Evolutionary conservation across 2,113 vertebrate species (phyloP).

Genomic region (Apodemus sylvaticus): DNA sequence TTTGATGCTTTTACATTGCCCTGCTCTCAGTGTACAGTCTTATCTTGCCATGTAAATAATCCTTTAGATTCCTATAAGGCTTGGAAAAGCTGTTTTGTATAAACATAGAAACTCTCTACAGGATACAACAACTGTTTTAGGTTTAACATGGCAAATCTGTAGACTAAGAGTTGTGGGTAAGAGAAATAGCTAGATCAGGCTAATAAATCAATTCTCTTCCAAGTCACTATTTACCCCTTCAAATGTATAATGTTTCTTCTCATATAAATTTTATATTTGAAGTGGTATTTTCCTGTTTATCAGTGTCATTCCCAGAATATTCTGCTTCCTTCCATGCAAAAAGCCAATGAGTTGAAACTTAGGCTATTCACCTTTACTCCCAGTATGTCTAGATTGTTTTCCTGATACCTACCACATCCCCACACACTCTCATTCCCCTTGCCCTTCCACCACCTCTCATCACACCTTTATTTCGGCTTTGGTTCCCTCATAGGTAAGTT

Average conservation of each 20-base stretch:
- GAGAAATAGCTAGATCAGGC: background rate
- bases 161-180: background rate
- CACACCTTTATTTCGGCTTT: background rate
- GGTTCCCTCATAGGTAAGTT: background rate
- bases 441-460: background rate
- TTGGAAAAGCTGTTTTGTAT: background rate
- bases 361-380: background rate
- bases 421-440: background rate
- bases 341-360: background rate
- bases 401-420: background rate
- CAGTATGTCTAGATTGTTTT: background rate
- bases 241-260: background rate
- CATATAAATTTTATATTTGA: background rate
- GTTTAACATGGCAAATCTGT: background rate
- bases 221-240: background rate
- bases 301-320: background rate
- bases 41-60: background rate
- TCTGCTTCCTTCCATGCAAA: background rate
- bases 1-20: background rate
- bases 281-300: background rate
- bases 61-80: background rate
- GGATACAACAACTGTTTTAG: background rate
- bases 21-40: background rate
- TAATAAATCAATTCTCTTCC: background rate
- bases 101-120: background rate